Conservation (phyloP, 2,113 vertebrate genomes). For the Pseudonaja textilis region DNA sequence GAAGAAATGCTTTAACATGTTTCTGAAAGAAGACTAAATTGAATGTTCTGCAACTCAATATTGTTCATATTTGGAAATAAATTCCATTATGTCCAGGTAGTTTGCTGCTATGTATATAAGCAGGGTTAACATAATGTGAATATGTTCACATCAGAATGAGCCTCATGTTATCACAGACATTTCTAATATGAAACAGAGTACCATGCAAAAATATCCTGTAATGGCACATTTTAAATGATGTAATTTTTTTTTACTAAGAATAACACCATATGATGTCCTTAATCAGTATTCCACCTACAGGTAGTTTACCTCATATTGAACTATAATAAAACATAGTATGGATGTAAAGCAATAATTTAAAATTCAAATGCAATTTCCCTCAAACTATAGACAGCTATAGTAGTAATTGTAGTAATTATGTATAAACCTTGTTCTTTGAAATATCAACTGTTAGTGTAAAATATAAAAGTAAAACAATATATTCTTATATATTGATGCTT, state of each 20-base stretch:
- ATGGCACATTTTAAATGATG: neutral
- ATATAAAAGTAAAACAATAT: neutral
- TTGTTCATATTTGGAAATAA: neutral
- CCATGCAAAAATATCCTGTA: neutral
- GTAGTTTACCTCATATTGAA: neutral
- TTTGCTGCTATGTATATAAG: neutral
- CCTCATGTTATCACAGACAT: neutral
- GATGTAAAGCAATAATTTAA: neutral
- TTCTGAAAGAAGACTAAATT: neutral
- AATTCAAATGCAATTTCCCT: neutral
- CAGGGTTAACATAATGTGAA: neutral
- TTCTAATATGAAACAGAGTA: neutral
- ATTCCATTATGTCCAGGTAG: neutral
- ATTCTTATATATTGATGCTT: neutral
- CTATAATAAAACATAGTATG: neutral
- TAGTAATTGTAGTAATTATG: neutral
- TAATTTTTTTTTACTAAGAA: neutral
- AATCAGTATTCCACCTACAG: neutral
- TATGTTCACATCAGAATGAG: neutral
- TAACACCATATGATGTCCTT: neutral
- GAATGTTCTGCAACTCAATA: neutral
- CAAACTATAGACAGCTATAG: neutral
- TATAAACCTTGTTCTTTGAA: neutral
- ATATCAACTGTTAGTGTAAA: neutral
- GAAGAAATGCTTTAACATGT: neutral